Evolutionary conservation across 2,113 vertebrate species (phyloP).

Genomic region (Seriola dumerili): DNA sequence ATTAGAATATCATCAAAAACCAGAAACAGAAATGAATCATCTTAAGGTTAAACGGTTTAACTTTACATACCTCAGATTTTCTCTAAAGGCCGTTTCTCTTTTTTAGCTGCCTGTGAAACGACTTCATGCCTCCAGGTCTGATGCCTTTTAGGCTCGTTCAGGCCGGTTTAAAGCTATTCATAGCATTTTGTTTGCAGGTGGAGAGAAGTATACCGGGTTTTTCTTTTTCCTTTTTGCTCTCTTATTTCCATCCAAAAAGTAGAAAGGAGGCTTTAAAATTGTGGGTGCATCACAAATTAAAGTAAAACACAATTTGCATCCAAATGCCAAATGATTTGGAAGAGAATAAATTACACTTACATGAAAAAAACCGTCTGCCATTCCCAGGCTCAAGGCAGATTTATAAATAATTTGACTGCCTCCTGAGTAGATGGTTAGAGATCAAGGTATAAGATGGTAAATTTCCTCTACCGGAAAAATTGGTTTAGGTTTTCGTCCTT

Average conservation of each 20-base stretch:
- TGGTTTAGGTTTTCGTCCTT: not conserved
- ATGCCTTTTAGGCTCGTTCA: not conserved
- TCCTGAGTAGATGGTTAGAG: not conserved
- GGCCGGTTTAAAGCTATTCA: constrained; percentile 2
- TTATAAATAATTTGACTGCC: constrained; percentile 19
- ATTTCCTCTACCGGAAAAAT: not conserved
- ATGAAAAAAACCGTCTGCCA: constrained; percentile 15
- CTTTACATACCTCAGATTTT: not conserved
- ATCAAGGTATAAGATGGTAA: not conserved
- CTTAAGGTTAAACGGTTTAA: not conserved
- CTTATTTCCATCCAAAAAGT: constrained; percentile 22
- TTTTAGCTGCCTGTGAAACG: not conserved
- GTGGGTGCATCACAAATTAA: constrained; percentile 42
- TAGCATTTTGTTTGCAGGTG: constrained; percentile 10
- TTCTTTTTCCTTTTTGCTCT: not conserved
- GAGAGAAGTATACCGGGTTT: not conserved
- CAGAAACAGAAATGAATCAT: not conserved
- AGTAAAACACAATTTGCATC: constrained; percentile 37
- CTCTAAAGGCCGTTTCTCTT: not conserved
- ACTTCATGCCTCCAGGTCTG: not conserved
- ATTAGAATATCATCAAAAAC: not conserved
- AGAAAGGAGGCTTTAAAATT: constrained; percentile 24
- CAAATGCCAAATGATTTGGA: constrained; percentile 46
- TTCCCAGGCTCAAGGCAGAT: not conserved
- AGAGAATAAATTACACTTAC: constrained; percentile 35